Percentiles rank a stretch among this genome's conserved stretches.
Evolutionary conservation across 2,888 invertebrate genomes (phyloP).

Genomic region (Polymixis lichenea): DNA sequence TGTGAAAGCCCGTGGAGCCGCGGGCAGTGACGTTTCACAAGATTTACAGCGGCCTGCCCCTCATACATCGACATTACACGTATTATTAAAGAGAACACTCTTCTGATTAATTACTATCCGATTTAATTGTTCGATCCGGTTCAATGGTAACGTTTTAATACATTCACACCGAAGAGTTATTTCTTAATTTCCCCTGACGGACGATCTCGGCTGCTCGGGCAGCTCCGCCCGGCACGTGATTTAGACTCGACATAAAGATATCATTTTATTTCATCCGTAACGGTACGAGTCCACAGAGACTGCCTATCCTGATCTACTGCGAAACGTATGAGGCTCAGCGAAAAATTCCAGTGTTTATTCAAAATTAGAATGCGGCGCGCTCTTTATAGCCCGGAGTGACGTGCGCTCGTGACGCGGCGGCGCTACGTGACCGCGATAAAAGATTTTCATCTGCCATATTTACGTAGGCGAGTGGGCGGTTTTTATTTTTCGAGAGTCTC

Average conservation of each 20-base stretch:
- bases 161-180: conserved; percentile 83
- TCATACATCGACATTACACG: conserved; percentile 85
- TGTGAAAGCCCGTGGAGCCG: conserved; percentile 87
- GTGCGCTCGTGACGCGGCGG: conserved; percentile 88
- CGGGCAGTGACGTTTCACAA: conserved; percentile 81
- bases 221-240: conserved; percentile 78
- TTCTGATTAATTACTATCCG: conserved; percentile 86
- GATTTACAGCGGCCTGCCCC: conserved; percentile 86
- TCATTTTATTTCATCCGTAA: conserved; percentile 78
- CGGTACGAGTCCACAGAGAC: conserved; percentile 77
- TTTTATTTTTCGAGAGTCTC: conserved; percentile 89
- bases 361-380: conserved; percentile 89
- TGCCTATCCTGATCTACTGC: conserved; percentile 77
- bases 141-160: conserved; percentile 82
- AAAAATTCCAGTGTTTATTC: conserved; percentile 87
- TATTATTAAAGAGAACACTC: conserved; percentile 87
- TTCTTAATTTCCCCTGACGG: conserved; percentile 81
- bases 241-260: conserved; percentile 84
- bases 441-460: conserved; percentile 91
- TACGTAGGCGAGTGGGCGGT: conserved; percentile 90
- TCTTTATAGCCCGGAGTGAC: conserved; percentile 89
- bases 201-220: conserved; percentile 75
- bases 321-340: conserved; percentile 78
- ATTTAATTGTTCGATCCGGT: conserved; percentile 85
- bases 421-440: conserved; percentile 90